A percentile compares a stretch with the other conserved stretches of the same genome.
Evolutionary conservation across 2,113 vertebrate genomes (phyloP).

Genomic region (Argyrosomus japonicus): DNA sequence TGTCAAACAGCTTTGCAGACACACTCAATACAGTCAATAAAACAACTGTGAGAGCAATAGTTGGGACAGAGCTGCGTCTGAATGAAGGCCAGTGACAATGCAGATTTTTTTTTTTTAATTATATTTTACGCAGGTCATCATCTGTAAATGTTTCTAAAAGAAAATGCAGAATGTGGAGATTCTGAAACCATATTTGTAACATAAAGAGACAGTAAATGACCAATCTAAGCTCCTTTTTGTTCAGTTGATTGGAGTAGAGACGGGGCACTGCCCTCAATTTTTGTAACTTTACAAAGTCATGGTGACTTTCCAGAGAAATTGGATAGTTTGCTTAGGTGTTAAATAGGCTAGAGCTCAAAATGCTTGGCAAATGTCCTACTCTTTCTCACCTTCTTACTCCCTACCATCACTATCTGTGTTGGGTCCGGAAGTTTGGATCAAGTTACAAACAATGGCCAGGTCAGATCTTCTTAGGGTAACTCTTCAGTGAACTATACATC

Average conservation of each 20-base stretch:
- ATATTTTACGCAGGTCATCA: not conserved
- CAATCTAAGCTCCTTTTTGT: not conserved
- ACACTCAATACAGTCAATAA: not conserved
- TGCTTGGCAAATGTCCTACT: not conserved
- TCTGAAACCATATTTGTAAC: not conserved
- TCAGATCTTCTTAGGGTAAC: not conserved
- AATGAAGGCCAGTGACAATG: not conserved
- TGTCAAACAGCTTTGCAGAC: not conserved
- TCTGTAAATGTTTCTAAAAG: not conserved
- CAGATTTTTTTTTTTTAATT: not conserved
- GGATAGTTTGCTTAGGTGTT: not conserved
- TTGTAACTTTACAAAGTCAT: conserved; percentile 16
- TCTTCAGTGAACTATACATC: not conserved
- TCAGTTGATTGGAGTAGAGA: not conserved
- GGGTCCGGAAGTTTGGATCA: not conserved
- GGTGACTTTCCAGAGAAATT: conserved; percentile 12
- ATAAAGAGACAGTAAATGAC: not conserved
- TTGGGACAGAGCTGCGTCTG: not conserved
- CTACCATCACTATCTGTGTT: not conserved
- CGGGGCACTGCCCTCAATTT: not conserved
- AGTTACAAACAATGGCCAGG: not conserved
- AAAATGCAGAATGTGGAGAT: conserved; percentile 3
- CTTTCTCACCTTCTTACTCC: not conserved
- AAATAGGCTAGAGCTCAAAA: not conserved
- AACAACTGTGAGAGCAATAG: not conserved